Percentiles rank a stretch among this genome's conserved stretches.
phyloP scores from a whole-genome alignment of 1,140 invertebrate genomes.

The Anthonomus grandis region DNA sequence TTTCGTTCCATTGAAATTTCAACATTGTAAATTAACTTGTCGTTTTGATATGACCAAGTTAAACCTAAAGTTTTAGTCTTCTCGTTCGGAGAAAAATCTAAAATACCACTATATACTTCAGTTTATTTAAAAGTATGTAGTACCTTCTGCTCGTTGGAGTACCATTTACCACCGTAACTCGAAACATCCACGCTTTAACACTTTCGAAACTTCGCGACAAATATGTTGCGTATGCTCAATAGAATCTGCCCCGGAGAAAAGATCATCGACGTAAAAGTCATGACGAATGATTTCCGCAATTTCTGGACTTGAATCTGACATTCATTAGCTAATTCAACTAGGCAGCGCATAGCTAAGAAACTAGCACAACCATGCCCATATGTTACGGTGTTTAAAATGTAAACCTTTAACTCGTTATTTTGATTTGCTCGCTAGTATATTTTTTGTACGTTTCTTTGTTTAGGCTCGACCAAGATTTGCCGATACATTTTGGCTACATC shows the following conservation, averaged over 20 bases:
- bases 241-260: slow-evolving; percentile 41
- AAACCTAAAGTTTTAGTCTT: slow-evolving; percentile 33
- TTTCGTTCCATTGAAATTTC: background rate
- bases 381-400: slow-evolving; percentile 31
- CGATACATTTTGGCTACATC: slow-evolving; percentile 43
- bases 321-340: too few relatives aligned
- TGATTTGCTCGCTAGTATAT: slow-evolving; percentile 40
- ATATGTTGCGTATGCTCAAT: slow-evolving; percentile 15
- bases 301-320: slow-evolving; percentile 27
- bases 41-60: slow-evolving; percentile 6
- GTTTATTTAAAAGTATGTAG: background rate
- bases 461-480: slow-evolving; percentile 35
- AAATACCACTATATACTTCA: slow-evolving; percentile 2
- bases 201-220: slow-evolving; percentile 23
- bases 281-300: slow-evolving; percentile 34
- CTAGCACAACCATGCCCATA: too few relatives aligned
- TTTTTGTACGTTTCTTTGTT: slow-evolving; percentile 37
- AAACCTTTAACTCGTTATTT: slow-evolving; percentile 34
- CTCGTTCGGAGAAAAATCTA: slow-evolving; percentile 17
- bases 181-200: slow-evolving; percentile 30
- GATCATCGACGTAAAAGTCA: slow-evolving; percentile 52
- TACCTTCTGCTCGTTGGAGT: slow-evolving; percentile 24
- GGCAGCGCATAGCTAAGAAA: background rate
- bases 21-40: background rate
- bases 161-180: slow-evolving; percentile 36